Evolutionary conservation across 1,140 invertebrate species (phyloP).

Genomic region (Hyles vespertilio): DNA sequence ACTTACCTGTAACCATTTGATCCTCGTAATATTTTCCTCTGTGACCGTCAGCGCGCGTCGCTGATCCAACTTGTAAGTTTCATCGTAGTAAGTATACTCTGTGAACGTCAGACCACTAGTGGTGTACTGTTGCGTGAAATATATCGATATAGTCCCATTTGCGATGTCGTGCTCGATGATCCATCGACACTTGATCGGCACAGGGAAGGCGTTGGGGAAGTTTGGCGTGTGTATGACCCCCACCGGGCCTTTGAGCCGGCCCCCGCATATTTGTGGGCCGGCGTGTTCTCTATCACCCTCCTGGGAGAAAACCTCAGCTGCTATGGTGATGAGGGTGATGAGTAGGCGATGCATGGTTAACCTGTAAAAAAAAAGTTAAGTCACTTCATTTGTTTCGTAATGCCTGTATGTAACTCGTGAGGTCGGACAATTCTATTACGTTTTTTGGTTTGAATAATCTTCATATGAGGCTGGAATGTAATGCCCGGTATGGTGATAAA

Average conservation of each 20-base stretch:
- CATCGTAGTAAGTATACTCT: constrained; percentile 88
- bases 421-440: too few relatives aligned
- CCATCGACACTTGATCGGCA: constrained; percentile 91
- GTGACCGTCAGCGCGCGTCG: constrained; percentile 79
- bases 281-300: constrained; percentile 47
- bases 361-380: constrained; percentile 47
- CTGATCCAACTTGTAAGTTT: constrained; percentile 80
- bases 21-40: constrained; percentile 82
- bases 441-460: too few relatives aligned
- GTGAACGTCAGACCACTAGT: constrained; percentile 87
- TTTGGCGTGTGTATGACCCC: constrained; percentile 88
- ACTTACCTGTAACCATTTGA: constrained; percentile 81
- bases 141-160: constrained; percentile 85
- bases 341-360: constrained; percentile 44
- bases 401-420: neutral
- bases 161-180: constrained; percentile 85
- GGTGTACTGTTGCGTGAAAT: constrained; percentile 92
- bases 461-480: too few relatives aligned
- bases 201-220: constrained; percentile 86
- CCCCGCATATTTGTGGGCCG: constrained; percentile 77
- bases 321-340: constrained; percentile 49
- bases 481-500: too few relatives aligned
- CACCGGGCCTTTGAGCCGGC: constrained; percentile 76
- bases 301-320: constrained; percentile 35
- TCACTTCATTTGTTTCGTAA: neutral